Evolutionary conservation across 2,797 vertebrate species (phyloP), one percentile per base, ranked within the genome.

Genomic region (Dryobates pubescens): DNA sequence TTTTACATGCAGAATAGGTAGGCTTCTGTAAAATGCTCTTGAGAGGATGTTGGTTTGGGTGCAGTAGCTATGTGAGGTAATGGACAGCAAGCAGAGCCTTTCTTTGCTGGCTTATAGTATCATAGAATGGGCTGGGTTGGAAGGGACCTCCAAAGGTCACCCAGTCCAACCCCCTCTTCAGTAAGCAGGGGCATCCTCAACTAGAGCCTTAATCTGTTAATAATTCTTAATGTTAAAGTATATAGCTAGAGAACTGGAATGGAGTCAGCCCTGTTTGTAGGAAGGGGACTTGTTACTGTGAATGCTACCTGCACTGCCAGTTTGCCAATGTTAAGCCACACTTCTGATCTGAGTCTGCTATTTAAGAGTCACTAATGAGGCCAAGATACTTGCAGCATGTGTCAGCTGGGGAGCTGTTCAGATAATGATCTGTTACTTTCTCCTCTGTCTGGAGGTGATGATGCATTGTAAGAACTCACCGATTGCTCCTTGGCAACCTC

Each of bases 401-500:
- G 57, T 36, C 41, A 75, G 32, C 49, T 88, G 82, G 90, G 91
- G 72, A 93, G 56, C 81, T 9, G 0, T 74, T 87, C 78, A 88
- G 16, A 53, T 77, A 90, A 90, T 1, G 34, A 72, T 82, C 81
- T 92, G 78, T 72, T 77, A 6, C 71, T 86, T 92, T 74, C 59
- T 82, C 59, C 58, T 69, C 68, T 85, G 80, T 65, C 81, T 77
- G 80, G 75, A 92, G 65, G 78, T 94, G 51, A 57, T 87, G 63
- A 61, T 76, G 75, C 49, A 18, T 92, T 88, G 90, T 91, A 88
- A 91, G 63, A 86, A 83, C 82, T 93, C 71, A 75, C 19, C 58
- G 76, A 27, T 79, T 91, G 73, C 20, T 76, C 32, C 41, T 62
- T 79, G 70, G 63, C 86, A 87, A 94, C 87, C 82, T 90, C 76